phyloP scores from a whole-genome alignment of 2,888 invertebrate genomes.

The Thumatha senex region DNA sequence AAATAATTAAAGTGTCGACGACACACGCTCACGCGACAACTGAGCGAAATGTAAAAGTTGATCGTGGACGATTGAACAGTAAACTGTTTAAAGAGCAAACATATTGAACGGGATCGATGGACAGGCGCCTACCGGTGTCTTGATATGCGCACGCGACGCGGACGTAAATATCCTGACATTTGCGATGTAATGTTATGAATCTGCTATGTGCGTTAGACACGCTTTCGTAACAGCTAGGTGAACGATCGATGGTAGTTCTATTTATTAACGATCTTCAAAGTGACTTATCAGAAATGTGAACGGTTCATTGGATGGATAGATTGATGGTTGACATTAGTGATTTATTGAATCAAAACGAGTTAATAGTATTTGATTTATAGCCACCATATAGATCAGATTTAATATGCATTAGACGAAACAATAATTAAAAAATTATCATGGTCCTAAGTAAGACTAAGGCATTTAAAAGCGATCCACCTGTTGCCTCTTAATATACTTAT shows the following conservation, averaged over 20 bases:
- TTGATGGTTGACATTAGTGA: not conserved
- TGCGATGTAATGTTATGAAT: constrained; percentile 32
- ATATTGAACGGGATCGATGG: constrained; percentile 61
- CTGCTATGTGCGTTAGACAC: constrained; percentile 41
- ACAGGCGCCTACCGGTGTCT: constrained; percentile 22
- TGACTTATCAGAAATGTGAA: constrained; percentile 2
- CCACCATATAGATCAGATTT: too few relatives aligned
- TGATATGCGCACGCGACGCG: constrained; percentile 55
- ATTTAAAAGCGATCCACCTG: too few relatives aligned
- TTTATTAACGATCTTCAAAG: constrained; percentile 34
- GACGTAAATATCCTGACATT: constrained; percentile 68
- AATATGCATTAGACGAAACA: too few relatives aligned
- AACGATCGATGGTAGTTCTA: constrained; percentile 65
- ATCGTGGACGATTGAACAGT: constrained; percentile 53
- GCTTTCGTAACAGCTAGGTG: constrained; percentile 69
- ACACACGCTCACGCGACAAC: constrained; percentile 38
- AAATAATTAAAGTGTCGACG: constrained; percentile 27
- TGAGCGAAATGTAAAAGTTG: constrained; percentile 39
- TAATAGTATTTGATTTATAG: too few relatives aligned
- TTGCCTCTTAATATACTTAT: too few relatives aligned
- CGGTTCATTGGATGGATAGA: not conserved
- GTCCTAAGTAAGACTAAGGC: too few relatives aligned
- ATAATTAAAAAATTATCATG: too few relatives aligned
- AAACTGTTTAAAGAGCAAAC: constrained; percentile 51
- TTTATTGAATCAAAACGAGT: not conserved